These are phyloP conservation scores for Chloebia gouldiae DNA, from an alignment of 2,113 vertebrate species.

Conservation along the genomic window DNA sequence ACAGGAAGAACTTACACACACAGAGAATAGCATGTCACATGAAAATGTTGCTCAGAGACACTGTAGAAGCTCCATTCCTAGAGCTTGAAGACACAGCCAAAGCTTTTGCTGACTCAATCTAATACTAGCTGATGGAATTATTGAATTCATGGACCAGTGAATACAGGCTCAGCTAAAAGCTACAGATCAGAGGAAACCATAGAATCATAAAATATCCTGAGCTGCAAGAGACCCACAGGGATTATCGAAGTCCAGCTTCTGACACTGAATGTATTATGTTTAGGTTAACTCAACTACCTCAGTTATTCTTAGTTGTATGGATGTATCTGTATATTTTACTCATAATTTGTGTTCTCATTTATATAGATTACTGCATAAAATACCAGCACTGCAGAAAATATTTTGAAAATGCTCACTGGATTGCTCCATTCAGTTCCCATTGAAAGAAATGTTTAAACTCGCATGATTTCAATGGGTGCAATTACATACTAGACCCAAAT, in stretches of 20 bases:
- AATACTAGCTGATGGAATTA: background rate
- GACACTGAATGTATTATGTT: background rate
- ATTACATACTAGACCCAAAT: background rate
- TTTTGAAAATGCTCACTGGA: background rate
- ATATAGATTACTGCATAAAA: background rate
- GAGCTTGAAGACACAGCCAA: background rate
- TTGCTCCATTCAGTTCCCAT: background rate
- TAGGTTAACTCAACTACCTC: background rate
- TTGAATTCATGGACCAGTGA: background rate
- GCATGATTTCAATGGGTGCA: background rate
- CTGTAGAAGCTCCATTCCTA: background rate
- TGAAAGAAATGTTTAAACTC: background rate
- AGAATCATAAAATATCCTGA: background rate
- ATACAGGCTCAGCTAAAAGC: background rate
- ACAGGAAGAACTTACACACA: background rate
- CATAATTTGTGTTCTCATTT: background rate
- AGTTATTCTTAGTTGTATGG: background rate
- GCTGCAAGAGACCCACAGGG: background rate
- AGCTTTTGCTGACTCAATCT: background rate
- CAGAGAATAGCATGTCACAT: background rate
- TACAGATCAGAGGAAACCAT: background rate
- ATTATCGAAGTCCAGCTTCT: background rate
- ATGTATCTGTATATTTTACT: background rate
- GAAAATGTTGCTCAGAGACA: background rate
- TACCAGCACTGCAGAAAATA: background rate